Evolutionary conservation across 2,797 vertebrate species (phyloP).

Genomic region (Schizothorax lantsangensis): DNA sequence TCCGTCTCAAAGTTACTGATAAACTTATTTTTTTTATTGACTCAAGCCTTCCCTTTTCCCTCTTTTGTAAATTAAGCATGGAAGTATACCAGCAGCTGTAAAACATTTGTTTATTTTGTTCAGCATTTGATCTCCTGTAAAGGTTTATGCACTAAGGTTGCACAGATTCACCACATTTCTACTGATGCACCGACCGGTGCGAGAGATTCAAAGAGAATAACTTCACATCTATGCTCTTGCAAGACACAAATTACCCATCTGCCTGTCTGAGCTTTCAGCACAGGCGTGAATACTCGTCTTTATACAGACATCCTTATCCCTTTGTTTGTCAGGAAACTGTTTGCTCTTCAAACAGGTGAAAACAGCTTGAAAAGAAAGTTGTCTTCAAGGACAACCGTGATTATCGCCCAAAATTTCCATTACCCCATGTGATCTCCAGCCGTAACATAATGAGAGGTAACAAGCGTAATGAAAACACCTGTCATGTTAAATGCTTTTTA

Average conservation of each 20-base stretch:
- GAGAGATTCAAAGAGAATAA: conserved; percentile 23
- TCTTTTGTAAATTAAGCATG: not conserved
- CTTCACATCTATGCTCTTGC: conserved; percentile 20
- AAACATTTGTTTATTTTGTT: conserved; percentile 11
- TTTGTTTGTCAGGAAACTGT: conserved; percentile 26
- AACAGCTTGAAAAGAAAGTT: conserved; percentile 14
- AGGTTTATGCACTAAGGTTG: not conserved
- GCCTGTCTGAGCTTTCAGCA: not conserved
- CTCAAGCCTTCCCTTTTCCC: not conserved
- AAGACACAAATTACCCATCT: conserved; percentile 36
- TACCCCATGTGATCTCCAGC: not conserved
- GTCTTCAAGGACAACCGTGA: conserved; percentile 10
- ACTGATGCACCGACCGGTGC: not conserved
- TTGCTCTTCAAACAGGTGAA: conserved; percentile 2
- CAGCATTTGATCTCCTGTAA: conserved; percentile 5
- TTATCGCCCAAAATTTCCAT: not conserved
- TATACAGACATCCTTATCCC: not conserved
- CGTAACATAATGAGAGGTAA: conserved; percentile 13
- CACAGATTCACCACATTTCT: not conserved
- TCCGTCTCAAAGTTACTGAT: not conserved
- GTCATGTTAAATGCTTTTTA: conserved; percentile 9
- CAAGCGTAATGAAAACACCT: conserved; percentile 30
- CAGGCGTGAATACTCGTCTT: not conserved
- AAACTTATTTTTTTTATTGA: not conserved
- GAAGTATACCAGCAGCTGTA: not conserved